Conservation (phyloP, 2,888 invertebrate genomes). For the Stenoptilia bipunctidactyla region DNA sequence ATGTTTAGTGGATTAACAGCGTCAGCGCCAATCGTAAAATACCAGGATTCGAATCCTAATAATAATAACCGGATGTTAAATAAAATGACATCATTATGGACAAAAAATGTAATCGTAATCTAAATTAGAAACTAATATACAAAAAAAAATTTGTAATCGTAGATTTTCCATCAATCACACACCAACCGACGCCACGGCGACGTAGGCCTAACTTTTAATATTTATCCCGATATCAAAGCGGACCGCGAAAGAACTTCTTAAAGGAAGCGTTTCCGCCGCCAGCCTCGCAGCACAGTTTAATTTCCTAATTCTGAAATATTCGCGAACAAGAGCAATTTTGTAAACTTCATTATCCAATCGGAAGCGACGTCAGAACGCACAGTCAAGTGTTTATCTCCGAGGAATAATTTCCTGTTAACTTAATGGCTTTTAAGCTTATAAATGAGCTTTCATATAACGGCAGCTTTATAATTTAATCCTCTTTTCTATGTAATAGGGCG, state of each 20-base stretch:
- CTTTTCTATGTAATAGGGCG: background rate
- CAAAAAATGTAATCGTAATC: too few relatives aligned
- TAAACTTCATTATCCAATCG: constrained; percentile 62
- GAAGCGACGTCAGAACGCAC: constrained; percentile 49
- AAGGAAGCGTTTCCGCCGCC: background rate
- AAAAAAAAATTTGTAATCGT: too few relatives aligned
- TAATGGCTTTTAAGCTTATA: constrained; percentile 53
- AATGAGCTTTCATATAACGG: constrained; percentile 31
- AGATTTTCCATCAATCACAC: too few relatives aligned
- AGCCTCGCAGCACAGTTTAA: constrained; percentile 44
- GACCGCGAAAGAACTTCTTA: background rate
- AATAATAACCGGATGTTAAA: too few relatives aligned
- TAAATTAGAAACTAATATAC: too few relatives aligned
- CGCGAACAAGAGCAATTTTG: constrained; percentile 43
- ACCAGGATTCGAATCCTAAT: too few relatives aligned
- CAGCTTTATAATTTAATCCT: constrained; percentile 14
- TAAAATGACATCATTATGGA: too few relatives aligned
- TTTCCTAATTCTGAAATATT: constrained; percentile 64
- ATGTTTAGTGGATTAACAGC: too few relatives aligned
- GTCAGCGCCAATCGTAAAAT: too few relatives aligned
- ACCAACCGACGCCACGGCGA: too few relatives aligned
- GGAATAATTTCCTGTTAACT: constrained; percentile 59
- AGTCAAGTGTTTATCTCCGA: constrained; percentile 33
- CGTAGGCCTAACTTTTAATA: too few relatives aligned
- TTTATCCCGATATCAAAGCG: too few relatives aligned